These are phyloP conservation scores for Arctocebus calabarensis DNA, from an alignment of 2,797 vertebrate genomes.

Conservation along the genomic window DNA sequence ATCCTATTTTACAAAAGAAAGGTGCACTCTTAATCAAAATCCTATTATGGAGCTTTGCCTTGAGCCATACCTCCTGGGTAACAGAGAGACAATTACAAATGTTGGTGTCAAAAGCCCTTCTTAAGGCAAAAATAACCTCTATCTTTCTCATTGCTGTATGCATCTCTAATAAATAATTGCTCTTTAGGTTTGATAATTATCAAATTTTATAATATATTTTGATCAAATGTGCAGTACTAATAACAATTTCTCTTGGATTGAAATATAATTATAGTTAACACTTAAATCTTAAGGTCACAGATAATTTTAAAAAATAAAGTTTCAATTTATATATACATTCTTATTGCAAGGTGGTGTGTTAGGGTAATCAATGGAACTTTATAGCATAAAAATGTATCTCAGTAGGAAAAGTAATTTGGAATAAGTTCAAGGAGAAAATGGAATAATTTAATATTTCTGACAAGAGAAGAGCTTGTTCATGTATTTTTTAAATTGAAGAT, in stretches of 20 bases:
- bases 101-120: background rate
- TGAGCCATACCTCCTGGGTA: conserved; percentile 1
- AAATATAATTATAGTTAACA: conserved; percentile 62
- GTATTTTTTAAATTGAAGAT: conserved; percentile 71
- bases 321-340: conserved; percentile 45
- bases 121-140: conserved; percentile 29
- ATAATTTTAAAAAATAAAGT: conserved; percentile 61
- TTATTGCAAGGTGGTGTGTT: conserved; percentile 32
- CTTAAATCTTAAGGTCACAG: conserved; percentile 1
- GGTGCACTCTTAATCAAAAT: background rate
- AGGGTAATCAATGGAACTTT: conserved; percentile 48
- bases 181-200: conserved; percentile 49
- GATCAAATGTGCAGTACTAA: conserved; percentile 3
- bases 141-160: background rate
- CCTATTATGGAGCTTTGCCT: background rate
- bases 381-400: conserved; percentile 22
- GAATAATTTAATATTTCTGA: conserved; percentile 71
- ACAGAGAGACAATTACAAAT: conserved; percentile 49
- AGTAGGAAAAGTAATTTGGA: conserved; percentile 64
- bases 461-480: conserved; percentile 45
- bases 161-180: conserved; percentile 38
- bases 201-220: conserved; percentile 54
- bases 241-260: conserved; percentile 28
- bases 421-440: conserved; percentile 66
- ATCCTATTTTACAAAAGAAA: conserved; percentile 47